phyloP scores from a whole-genome alignment of 1,140 invertebrate genomes.

The Metaphire vulgaris region DNA sequence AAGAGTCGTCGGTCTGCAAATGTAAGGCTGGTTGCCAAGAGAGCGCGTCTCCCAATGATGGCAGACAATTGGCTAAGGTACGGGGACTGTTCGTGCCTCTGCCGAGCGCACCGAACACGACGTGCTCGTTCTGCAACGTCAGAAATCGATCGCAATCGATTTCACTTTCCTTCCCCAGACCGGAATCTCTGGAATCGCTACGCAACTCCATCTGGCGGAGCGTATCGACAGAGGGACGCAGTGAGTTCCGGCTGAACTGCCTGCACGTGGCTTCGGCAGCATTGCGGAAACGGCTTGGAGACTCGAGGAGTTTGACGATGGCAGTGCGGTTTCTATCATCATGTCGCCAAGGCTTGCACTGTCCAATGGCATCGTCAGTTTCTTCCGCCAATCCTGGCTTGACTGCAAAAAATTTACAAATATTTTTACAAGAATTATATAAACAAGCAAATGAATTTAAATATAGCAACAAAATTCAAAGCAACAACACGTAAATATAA shows the following conservation, averaged over 20 bases:
- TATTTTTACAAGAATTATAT: too few species aligned
- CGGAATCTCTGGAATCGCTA: constrained; percentile 23
- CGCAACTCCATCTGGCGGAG: not conserved
- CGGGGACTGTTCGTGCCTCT: not conserved
- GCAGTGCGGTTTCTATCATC: too few species aligned
- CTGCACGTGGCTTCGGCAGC: not conserved
- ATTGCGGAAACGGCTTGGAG: too few species aligned
- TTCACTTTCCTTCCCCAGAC: constrained; percentile 27
- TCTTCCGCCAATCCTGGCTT: too few species aligned
- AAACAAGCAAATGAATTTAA: too few species aligned
- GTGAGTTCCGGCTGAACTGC: not conserved
- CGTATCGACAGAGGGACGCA: not conserved
- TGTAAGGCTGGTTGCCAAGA: not conserved
- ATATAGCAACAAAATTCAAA: too few species aligned
- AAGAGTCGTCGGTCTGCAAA: not conserved
- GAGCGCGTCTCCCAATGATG: not conserved
- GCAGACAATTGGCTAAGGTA: not conserved
- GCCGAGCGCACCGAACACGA: not conserved
- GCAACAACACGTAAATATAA: too few species aligned
- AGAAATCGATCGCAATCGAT: constrained; percentile 11
- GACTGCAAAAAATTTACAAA: too few species aligned
- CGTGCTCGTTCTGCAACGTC: not conserved
- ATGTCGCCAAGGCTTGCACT: too few species aligned
- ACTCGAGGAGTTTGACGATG: too few species aligned
- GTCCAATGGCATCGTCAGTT: too few species aligned